Evolutionary conservation across 2,113 vertebrate genomes (phyloP).

Genomic region (Oryzias curvinotus): DNA sequence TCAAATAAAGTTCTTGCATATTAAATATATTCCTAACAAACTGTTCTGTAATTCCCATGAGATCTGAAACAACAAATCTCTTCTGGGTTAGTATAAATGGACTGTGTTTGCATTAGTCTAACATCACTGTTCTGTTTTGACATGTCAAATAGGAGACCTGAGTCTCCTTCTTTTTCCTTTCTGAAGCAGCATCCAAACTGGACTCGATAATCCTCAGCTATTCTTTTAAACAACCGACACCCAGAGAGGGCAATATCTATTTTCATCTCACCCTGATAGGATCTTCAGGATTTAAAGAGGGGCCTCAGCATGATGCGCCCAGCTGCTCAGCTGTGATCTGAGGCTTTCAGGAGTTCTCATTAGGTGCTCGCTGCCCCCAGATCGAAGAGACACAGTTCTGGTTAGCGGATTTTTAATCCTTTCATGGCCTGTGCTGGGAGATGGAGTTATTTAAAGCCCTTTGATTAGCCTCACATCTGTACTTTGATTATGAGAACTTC

Average conservation of each 20-base stretch:
- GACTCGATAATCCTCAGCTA: constrained; percentile 88
- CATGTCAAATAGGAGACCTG: constrained; percentile 52
- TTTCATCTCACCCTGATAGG: constrained; percentile 95
- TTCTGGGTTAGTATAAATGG: constrained; percentile 78
- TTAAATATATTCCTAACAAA: constrained; percentile 80
- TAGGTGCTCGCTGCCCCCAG: constrained; percentile 81
- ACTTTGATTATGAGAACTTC: constrained; percentile 98
- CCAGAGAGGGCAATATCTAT: constrained; percentile 95
- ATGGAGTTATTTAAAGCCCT: constrained; percentile 96
- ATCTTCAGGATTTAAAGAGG: constrained; percentile 97
- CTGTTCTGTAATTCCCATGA: constrained; percentile 79
- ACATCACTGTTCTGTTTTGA: constrained; percentile 31
- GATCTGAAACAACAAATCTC: constrained; percentile 82
- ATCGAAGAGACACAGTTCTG: constrained; percentile 94
- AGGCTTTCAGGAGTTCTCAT: constrained; percentile 97
- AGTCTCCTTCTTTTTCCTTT: constrained; percentile 39
- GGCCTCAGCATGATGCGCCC: constrained; percentile 84
- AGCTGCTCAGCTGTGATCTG: constrained; percentile 90
- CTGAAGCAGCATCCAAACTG: constrained; percentile 76
- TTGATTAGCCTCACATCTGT: constrained; percentile 93
- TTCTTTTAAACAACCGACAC: constrained; percentile 95
- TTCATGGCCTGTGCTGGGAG: constrained; percentile 89
- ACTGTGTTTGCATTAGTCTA: constrained; percentile 75
- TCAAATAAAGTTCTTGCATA: constrained; percentile 64
- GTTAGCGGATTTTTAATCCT: constrained; percentile 99